phyloP scores from a whole-genome alignment of 2,113 vertebrate species.

The Uria aalge region DNA sequence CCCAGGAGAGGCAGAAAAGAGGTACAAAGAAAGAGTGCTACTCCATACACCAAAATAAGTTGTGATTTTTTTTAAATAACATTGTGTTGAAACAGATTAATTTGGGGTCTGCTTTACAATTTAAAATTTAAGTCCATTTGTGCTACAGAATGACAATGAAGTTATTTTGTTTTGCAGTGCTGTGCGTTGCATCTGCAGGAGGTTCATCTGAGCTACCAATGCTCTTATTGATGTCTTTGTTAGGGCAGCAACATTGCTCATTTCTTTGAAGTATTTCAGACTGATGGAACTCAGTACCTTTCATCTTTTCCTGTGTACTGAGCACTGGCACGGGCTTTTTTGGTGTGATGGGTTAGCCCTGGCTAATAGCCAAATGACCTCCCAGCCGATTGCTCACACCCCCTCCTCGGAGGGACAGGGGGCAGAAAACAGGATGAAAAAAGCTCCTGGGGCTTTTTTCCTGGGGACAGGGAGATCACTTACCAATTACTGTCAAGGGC shows the following conservation, averaged over 20 bases:
- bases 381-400: neutral
- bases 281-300: neutral
- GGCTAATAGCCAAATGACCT: neutral
- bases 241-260: neutral
- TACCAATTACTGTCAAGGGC: neutral
- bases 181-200: neutral
- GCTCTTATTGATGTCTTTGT: neutral
- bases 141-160: neutral
- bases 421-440: neutral
- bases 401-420: rapidly evolving
- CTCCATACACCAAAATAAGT: neutral
- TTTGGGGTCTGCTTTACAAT: neutral
- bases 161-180: neutral
- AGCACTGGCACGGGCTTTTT: neutral
- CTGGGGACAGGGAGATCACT: neutral
- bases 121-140: neutral
- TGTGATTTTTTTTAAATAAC: neutral
- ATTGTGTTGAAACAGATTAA: neutral
- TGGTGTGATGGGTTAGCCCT: neutral
- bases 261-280: neutral
- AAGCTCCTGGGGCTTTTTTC: neutral
- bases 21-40: neutral
- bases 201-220: neutral
- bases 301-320: neutral
- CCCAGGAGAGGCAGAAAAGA: neutral